These are phyloP conservation scores for Stenurella melanura DNA, from an alignment of 2,888 invertebrate genomes.

Conservation along the genomic window DNA sequence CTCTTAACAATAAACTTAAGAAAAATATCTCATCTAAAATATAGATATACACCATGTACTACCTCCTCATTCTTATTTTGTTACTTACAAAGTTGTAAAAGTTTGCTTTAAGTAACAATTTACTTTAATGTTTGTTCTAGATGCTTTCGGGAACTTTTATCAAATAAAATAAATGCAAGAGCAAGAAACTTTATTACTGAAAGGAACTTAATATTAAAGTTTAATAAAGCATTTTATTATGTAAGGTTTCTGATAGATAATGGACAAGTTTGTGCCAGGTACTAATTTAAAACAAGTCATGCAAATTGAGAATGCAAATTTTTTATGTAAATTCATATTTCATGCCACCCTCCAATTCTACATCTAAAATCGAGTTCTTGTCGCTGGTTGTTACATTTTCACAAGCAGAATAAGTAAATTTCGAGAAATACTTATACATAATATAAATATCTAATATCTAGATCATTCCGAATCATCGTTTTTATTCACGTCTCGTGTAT, in stretches of 20 bases:
- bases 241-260: conserved; percentile 14
- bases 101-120: background rate
- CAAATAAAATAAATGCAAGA: background rate
- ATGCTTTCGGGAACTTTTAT: background rate
- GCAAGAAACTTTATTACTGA: conserved; percentile 2
- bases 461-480: no score
- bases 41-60: background rate
- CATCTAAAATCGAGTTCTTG: conserved; percentile 13
- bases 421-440: no score
- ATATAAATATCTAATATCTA: no score
- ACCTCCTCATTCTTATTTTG: background rate
- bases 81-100: conserved; percentile 6
- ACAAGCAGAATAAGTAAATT: no score
- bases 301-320: conserved; percentile 24
- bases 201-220: conserved; percentile 24
- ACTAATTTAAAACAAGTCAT: conserved; percentile 38
- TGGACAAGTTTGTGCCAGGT: conserved; percentile 22
- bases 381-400: background rate
- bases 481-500: no score
- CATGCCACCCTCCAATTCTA: background rate
- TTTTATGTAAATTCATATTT: background rate
- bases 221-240: background rate
- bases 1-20: no score
- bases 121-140: conserved; percentile 6
- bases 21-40: no score